These are phyloP conservation scores for Micronycteris hirsuta DNA, from an alignment of 2,113 vertebrate species.

Conservation along the genomic window DNA sequence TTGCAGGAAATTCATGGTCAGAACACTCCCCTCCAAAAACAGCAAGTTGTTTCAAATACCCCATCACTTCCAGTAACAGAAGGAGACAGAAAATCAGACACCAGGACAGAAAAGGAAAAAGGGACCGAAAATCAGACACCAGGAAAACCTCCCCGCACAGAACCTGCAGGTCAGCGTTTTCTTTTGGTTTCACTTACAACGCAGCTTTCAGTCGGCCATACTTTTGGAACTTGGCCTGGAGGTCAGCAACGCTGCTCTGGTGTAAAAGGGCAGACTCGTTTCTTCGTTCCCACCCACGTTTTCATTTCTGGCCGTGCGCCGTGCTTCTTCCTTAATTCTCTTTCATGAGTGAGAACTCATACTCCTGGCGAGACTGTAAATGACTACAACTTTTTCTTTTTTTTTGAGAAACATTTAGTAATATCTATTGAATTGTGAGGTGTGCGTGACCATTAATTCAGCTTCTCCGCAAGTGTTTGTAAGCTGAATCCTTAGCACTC, in stretches of 20 bases:
- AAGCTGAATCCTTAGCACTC: not conserved
- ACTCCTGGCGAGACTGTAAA: not conserved
- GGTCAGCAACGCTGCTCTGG: not conserved
- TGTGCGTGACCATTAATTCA: not conserved
- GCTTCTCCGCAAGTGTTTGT: not conserved
- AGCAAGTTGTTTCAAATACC: slow-evolving; percentile 49
- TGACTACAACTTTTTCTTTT: not conserved
- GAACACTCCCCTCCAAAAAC: slow-evolving; percentile 66
- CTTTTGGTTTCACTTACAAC: not conserved
- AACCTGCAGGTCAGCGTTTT: slow-evolving; percentile 70
- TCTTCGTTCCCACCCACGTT: not conserved
- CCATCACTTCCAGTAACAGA: slow-evolving; percentile 4
- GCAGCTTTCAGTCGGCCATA: fast-evolving
- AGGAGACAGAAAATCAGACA: not conserved
- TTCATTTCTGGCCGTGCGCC: not conserved
- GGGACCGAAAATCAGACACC: not conserved
- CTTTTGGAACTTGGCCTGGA: not conserved
- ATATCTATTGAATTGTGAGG: not conserved
- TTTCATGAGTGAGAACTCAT: not conserved
- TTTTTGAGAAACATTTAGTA: not conserved
- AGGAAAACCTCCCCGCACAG: not conserved
- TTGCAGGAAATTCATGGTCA: slow-evolving; percentile 74
- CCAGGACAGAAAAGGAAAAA: not conserved
- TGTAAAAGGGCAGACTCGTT: not conserved
- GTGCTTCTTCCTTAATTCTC: not conserved